phyloP scores from a whole-genome alignment of 2,797 vertebrate genomes.

The Geotrypetes seraphini region DNA sequence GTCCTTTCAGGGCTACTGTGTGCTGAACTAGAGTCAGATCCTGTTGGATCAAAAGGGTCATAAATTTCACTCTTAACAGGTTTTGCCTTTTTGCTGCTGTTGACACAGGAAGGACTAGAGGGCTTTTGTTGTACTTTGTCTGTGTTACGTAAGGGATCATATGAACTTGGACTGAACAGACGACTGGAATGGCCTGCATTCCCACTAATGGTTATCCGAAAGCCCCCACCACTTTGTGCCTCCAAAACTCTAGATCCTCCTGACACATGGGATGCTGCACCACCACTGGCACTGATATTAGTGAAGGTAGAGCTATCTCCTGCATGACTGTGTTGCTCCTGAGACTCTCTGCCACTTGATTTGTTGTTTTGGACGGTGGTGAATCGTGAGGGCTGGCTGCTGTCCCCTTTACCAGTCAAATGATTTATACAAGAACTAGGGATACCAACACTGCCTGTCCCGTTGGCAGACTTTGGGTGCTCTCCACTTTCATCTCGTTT shows the following conservation, averaged over 20 bases:
- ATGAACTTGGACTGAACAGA: conserved; percentile 45
- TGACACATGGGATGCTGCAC: conserved; percentile 1
- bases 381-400: conserved; percentile 20
- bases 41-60: conserved; percentile 90
- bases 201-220: conserved; percentile 82
- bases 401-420: conserved; percentile 68
- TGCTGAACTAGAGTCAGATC: conserved; percentile 75
- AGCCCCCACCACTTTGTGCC: conserved; percentile 79
- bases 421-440: conserved; percentile 66
- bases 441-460: conserved; percentile 27
- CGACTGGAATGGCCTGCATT: conserved; percentile 65
- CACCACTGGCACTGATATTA: conserved; percentile 12
- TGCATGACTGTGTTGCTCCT: conserved; percentile 25
- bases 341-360: conserved; percentile 38
- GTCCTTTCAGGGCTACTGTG: conserved; percentile 56
- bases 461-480: neutral
- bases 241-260: conserved; percentile 42
- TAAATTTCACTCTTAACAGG: conserved; percentile 73
- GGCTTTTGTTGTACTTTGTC: conserved; percentile 56
- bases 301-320: conserved; percentile 16
- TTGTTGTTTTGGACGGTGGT: conserved; percentile 42
- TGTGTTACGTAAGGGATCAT: conserved; percentile 46
- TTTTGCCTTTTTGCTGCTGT: conserved; percentile 45
- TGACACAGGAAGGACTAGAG: conserved; percentile 29
- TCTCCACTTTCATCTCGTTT: conserved; percentile 51